phyloP scores from a whole-genome alignment of 2,113 vertebrate species.

The Anguilla rostrata region DNA sequence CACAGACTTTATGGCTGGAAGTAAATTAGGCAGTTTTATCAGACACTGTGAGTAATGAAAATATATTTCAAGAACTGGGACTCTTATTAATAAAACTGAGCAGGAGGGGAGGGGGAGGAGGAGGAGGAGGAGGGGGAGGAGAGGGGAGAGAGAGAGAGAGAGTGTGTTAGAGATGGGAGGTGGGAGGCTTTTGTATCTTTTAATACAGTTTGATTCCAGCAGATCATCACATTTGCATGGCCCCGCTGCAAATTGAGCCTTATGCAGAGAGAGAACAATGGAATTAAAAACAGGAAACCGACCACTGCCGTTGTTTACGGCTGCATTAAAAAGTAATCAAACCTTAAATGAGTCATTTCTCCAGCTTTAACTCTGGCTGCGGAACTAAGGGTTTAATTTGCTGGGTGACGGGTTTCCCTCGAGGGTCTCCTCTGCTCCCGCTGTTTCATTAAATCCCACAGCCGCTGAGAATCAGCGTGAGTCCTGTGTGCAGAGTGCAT shows the following conservation, averaged over 20 bases:
- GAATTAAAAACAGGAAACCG: slow-evolving; percentile 50
- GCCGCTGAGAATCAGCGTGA: not conserved
- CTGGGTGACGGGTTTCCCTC: slow-evolving; percentile 57
- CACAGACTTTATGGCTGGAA: slow-evolving; percentile 54
- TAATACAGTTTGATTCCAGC: slow-evolving; percentile 40
- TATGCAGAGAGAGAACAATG: slow-evolving; percentile 47
- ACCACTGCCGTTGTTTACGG: slow-evolving; percentile 55
- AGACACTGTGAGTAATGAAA: slow-evolving; percentile 65
- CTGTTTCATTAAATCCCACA: slow-evolving; percentile 53
- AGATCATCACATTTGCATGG: slow-evolving; percentile 36
- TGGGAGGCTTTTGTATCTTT: slow-evolving; percentile 54
- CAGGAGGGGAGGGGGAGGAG: not conserved
- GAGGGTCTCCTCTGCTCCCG: slow-evolving; percentile 23
- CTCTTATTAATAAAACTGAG: slow-evolving; percentile 48
- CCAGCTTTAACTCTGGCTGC: slow-evolving; percentile 60
- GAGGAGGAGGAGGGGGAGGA: no score
- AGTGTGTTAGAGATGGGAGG: not conserved
- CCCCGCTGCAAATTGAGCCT: slow-evolving; percentile 42
- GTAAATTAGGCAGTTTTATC: slow-evolving; percentile 70
- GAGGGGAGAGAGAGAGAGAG: not conserved
- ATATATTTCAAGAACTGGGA: slow-evolving; percentile 56
- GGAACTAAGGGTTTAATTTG: slow-evolving; percentile 67
- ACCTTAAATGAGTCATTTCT: slow-evolving; percentile 69
- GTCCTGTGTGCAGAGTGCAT: not conserved
- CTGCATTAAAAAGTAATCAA: slow-evolving; percentile 64